phyloP scores from a whole-genome alignment of 2,797 vertebrate species.

The Peromyscus nudipes region DNA sequence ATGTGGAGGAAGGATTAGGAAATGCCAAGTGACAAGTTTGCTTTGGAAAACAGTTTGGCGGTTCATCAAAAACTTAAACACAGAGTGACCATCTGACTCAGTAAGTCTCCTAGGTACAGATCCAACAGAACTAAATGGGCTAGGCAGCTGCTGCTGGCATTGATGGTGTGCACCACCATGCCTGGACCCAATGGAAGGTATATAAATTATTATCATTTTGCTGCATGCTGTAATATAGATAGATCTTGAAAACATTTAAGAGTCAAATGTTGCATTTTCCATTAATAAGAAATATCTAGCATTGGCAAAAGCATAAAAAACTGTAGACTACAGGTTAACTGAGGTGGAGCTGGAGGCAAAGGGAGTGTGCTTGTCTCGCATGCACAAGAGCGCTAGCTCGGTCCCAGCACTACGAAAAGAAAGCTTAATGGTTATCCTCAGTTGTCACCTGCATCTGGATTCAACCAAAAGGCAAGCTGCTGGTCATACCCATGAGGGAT shows the following conservation, averaged over 20 bases:
- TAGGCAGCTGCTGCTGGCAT: background rate
- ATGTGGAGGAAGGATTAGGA: background rate
- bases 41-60: background rate
- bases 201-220: background rate
- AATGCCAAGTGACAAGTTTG: background rate
- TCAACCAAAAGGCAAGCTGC: background rate
- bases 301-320: background rate
- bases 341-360: background rate
- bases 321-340: background rate
- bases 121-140: background rate
- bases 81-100: background rate
- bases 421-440: background rate
- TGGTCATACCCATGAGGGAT: background rate
- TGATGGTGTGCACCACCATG: no score
- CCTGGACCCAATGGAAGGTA: background rate
- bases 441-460: background rate
- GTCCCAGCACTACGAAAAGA: background rate
- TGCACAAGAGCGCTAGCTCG: background rate
- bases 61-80: background rate
- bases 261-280: background rate
- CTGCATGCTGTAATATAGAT: background rate
- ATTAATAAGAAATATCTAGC: background rate
- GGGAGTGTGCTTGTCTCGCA: background rate
- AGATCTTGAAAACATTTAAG: background rate
- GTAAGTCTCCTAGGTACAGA: background rate